Conservation (phyloP, 2,797 vertebrate species). For the Scolopax bukidnonensis region DNA sequence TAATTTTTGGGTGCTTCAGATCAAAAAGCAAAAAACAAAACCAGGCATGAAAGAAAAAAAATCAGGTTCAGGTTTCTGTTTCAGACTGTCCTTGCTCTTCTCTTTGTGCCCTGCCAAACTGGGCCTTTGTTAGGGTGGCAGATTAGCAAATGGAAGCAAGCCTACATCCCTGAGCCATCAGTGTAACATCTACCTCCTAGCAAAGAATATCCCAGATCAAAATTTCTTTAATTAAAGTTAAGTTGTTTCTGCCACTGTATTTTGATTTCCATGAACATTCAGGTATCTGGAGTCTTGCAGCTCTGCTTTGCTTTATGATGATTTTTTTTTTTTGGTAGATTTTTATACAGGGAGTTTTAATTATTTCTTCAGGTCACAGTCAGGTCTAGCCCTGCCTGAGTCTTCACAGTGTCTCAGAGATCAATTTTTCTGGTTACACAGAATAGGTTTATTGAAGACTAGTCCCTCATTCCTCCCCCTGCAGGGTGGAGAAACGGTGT, state of each 20-base stretch:
- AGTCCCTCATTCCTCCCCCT: not conserved
- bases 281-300: not conserved
- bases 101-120: not conserved
- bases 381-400: not conserved
- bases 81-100: not conserved
- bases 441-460: conserved; percentile 3
- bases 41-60: not conserved
- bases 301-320: not conserved
- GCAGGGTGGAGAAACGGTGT: not conserved
- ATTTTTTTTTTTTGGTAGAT: not conserved
- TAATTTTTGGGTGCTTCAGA: not conserved
- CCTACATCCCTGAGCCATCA: not conserved
- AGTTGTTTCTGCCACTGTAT: not conserved
- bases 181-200: not conserved
- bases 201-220: not conserved
- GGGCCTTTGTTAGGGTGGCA: not conserved
- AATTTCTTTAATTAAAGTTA: not conserved
- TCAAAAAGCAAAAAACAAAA: not conserved
- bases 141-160: not conserved
- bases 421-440: not conserved
- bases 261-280: not conserved
- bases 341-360: not conserved
- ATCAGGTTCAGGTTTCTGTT: not conserved
- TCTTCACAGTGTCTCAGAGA: not conserved
- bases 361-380: not conserved